Conservation (phyloP, 92 coral and sea anemone species). For the Pocillopora meandrina region DNA sequence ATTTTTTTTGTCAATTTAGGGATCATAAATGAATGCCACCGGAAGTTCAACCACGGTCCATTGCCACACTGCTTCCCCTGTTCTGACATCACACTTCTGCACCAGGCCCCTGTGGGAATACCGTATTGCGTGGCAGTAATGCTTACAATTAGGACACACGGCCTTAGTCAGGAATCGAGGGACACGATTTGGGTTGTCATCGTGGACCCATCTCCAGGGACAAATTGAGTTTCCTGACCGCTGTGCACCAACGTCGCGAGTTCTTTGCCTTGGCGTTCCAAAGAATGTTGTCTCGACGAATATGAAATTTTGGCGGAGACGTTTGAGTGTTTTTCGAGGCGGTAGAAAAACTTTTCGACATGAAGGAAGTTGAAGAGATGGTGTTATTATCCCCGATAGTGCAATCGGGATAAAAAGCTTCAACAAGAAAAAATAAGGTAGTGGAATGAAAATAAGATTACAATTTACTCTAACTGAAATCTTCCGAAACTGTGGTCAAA, state of each 20-base stretch:
- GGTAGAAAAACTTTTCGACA: not conserved
- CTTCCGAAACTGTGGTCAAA: no score
- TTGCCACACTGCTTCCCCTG: slow-evolving; percentile 46
- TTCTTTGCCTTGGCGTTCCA: slow-evolving; percentile 7
- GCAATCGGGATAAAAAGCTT: not conserved
- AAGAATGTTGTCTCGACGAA: not conserved
- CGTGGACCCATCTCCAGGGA: slow-evolving; percentile 51
- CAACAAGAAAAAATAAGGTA: not conserved
- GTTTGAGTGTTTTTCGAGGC: not conserved
- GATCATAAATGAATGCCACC: slow-evolving; percentile 16
- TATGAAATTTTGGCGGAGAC: not conserved
- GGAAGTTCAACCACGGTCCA: slow-evolving; percentile 23
- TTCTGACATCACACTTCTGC: slow-evolving; percentile 31
- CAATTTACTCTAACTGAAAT: no score
- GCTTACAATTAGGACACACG: slow-evolving; percentile 38
- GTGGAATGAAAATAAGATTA: no score
- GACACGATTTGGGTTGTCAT: slow-evolving; percentile 22
- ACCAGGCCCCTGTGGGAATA: slow-evolving; percentile 21
- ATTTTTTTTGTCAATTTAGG: not conserved
- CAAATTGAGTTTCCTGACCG: slow-evolving; percentile 23
- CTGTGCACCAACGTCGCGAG: slow-evolving; percentile 6
- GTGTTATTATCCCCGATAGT: not conserved
- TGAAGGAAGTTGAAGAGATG: not conserved
- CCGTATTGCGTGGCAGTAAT: slow-evolving; percentile 36
- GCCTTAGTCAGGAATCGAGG: slow-evolving; percentile 48